Evolutionary conservation across 1,140 invertebrate species (phyloP).

Genomic region (Aricia agestis): DNA sequence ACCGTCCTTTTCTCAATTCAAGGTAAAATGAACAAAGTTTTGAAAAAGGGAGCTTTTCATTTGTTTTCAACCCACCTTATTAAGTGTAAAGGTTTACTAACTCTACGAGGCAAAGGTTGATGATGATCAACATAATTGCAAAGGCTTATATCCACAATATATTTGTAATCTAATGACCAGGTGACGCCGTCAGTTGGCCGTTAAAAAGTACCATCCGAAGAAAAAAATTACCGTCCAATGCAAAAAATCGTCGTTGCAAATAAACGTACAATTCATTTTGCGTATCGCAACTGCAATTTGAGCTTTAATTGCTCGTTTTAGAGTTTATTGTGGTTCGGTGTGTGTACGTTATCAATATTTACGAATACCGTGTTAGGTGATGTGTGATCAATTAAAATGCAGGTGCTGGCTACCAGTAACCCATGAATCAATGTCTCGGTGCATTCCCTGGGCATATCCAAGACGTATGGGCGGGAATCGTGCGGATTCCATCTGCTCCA

Average conservation of each 20-base stretch:
- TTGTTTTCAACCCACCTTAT: too few relatives aligned
- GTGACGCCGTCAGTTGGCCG: background rate
- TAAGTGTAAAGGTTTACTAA: too few relatives aligned
- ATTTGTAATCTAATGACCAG: constrained; percentile 13
- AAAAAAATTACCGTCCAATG: background rate
- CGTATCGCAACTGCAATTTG: background rate
- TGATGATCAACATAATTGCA: background rate
- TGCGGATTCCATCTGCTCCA: background rate
- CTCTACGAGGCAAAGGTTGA: background rate
- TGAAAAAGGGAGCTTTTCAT: too few relatives aligned
- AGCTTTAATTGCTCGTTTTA: background rate
- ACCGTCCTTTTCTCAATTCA: too few relatives aligned
- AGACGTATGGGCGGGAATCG: constrained; percentile 3
- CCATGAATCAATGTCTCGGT: constrained; percentile 11
- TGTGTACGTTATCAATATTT: constrained; percentile 4
- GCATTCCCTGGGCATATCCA: constrained; percentile 1
- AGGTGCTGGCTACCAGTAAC: constrained; percentile 2
- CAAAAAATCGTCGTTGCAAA: background rate
- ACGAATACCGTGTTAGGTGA: constrained; percentile 11
- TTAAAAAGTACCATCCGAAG: background rate
- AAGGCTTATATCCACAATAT: background rate
- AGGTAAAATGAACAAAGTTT: too few relatives aligned
- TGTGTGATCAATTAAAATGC: constrained; percentile 14
- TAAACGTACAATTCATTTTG: constrained; percentile 7
- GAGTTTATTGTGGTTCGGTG: background rate